Base-by-base conservation (phyloP, 1,140 invertebrate species). In the Armadillidium nasatum region DNA sequence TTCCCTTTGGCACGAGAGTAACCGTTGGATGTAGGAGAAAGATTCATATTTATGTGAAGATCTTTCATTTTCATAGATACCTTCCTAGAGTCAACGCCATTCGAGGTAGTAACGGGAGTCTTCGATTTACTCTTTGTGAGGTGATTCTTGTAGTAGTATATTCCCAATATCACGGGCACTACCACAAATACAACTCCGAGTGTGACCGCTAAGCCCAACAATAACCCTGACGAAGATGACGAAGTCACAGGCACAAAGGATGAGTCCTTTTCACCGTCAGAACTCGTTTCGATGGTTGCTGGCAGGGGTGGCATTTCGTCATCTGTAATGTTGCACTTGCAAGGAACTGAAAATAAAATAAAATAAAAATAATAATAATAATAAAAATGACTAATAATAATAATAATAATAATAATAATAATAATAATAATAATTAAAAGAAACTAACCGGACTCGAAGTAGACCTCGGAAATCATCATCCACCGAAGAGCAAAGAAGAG, bases 391-490 rank as follows among this genome's bases (percentile, higher is more conserved):
- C n/a, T n/a, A n/a, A n/a, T n/a, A 33, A 33, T 6, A 33, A 33
- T 3, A 33, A 33, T 33, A 33, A 33, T 33, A 33, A 33, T 33
- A 33, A 33, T 33, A 33, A 33, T 33, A 33, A 33, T 33, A 33
- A 33, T 33, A 33, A 33, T 33, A 33, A 33, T 33, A 33, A 33
- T 33, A 60, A 7, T 60, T 60, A 60, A 10, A 15, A 60, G 50
- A 15, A 11, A 67, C 78, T 76, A 22, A 81, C 80, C 80, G 11
- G 78, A 92, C 83, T 91, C 89, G 82, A 93, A 93, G 74, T 89
- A 88, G 72, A 95, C 88, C 85, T 96, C 94, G 83, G 93, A 94
- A 79, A 96, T 88, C 87, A 96, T 89, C 80, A 96, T 91, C 93
- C 93, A 96, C 78, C 89, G 87, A 7, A 91, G 87, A 70, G 92